Evolutionary conservation across 2,113 vertebrate species (phyloP).

Genomic region (Notothenia coriiceps): DNA sequence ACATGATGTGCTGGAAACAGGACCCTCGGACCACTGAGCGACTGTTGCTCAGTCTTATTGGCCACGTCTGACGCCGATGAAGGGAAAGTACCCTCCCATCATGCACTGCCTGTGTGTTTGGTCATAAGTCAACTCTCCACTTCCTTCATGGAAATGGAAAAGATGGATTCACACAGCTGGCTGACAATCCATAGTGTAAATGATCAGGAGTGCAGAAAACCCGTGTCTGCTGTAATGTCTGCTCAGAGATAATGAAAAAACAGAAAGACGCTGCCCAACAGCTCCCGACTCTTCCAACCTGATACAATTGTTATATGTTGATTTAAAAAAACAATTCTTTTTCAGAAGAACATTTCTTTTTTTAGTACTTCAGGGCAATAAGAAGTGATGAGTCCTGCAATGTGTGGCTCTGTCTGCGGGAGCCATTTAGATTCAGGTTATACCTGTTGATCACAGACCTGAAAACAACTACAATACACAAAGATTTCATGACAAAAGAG

Average conservation of each 20-base stretch:
- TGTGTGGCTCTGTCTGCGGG: background rate
- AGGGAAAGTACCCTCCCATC: constrained; percentile 39
- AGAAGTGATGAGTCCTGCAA: background rate
- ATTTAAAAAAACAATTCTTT: background rate
- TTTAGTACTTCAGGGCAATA: background rate
- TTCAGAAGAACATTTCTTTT: background rate
- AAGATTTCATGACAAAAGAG: no score
- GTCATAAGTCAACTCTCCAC: constrained; percentile 67
- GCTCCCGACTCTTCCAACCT: background rate
- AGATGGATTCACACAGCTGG: constrained; percentile 61
- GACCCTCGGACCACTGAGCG: constrained; percentile 24
- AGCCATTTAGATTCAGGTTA: background rate
- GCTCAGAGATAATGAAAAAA: constrained; percentile 1
- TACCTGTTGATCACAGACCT: background rate
- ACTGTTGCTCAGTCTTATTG: constrained; percentile 8
- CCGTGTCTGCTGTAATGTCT: background rate
- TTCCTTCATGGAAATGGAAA: constrained; percentile 78
- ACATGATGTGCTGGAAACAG: constrained; percentile 53
- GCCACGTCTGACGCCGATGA: constrained; percentile 15
- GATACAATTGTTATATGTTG: background rate
- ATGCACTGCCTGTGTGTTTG: constrained; percentile 33
- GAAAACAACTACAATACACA: background rate
- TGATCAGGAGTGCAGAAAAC: constrained; percentile 13
- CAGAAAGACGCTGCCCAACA: background rate
- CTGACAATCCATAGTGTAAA: constrained; percentile 40